These are phyloP conservation scores for Andrena bucephala DNA, from an alignment of 2,888 invertebrate genomes.

Conservation along the genomic window DNA sequence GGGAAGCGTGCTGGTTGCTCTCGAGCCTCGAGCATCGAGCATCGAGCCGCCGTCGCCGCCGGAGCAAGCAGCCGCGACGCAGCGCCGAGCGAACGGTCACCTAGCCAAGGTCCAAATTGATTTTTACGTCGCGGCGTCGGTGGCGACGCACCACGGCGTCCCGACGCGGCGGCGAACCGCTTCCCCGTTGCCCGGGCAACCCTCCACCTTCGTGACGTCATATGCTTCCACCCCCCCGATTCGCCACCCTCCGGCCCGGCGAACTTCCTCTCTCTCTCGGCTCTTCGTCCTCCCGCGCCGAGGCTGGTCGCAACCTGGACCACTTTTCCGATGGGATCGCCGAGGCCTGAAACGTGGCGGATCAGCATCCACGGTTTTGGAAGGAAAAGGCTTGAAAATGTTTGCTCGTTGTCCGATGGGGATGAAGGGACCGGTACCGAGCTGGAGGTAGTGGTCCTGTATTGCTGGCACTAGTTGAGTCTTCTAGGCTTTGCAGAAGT, in stretches of 20 bases:
- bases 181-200: conserved; percentile 82
- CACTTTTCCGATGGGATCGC: background rate
- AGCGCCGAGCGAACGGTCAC: conserved; percentile 73
- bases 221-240: conserved; percentile 52
- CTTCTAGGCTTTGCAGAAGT: too few relatives aligned
- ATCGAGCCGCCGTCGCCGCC: conserved; percentile 25
- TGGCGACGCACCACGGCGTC: conserved; percentile 82
- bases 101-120: conserved; percentile 84
- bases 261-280: conserved; percentile 6
- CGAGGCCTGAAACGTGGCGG: background rate
- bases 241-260: conserved; percentile 45
- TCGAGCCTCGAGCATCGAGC: conserved; percentile 51
- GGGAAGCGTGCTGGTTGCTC: conserved; percentile 69
- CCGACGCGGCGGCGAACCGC: conserved; percentile 77
- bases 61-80: conserved; percentile 65
- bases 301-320: background rate
- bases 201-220: conserved; percentile 79
- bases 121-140: conserved; percentile 82
- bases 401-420: too few relatives aligned
- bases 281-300: conserved; percentile 1
- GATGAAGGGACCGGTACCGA: too few relatives aligned
- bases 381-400: too few relatives aligned
- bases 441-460: too few relatives aligned
- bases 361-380: too few relatives aligned
- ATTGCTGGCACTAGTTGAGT: too few relatives aligned